Evolutionary conservation across 2,113 vertebrate species (phyloP), one percentile per base, ranked within the genome.

Genomic region (Atrichornis clamosus): DNA sequence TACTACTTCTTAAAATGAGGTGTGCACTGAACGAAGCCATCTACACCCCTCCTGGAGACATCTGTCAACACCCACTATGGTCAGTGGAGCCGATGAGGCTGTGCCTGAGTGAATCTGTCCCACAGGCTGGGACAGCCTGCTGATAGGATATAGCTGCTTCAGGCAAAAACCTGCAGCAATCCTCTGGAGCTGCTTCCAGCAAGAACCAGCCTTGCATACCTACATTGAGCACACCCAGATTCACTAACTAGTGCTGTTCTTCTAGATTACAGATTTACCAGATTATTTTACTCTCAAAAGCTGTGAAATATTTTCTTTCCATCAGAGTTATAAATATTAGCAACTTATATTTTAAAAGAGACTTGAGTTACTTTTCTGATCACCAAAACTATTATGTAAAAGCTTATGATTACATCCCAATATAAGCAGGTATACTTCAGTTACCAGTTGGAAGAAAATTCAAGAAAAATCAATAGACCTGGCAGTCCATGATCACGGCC

Each of bases 401-500:
- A 81, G 9, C 6, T 85, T 67, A 44, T 1, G 0, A 70, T 60
- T 86, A 42, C 5, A 41, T 10, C 21, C 30, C 14, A 82, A 93
- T 68, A 84, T 5, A 86, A 70, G 6, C 13, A 77, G 22, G 42
- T 83, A 49, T 12, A 55, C 7, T 47, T 84, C 35, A 56, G 33
- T 79, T 64, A 86, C 12, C 15, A 93, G 21, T 4, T 30, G 15
- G 20, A 39, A 79, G 20, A 52, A 75, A 35, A 83, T 41, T 47
- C 5, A 60, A 85, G 37, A 67, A 62, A 93, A 94, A 28, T 67
- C 28, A 53, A 49, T 84, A 93, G 67, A 99, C 99, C 99, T 98
- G 99, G 98, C 20, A 99, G 98, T 23, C 98, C 99, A 1, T 99
- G 99, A 90, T 99, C 99, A 44, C 99, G 98, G 67, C 99, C 99